Base-by-base conservation (phyloP, 2,113 vertebrate genomes). In the Trichechus manatus region DNA sequence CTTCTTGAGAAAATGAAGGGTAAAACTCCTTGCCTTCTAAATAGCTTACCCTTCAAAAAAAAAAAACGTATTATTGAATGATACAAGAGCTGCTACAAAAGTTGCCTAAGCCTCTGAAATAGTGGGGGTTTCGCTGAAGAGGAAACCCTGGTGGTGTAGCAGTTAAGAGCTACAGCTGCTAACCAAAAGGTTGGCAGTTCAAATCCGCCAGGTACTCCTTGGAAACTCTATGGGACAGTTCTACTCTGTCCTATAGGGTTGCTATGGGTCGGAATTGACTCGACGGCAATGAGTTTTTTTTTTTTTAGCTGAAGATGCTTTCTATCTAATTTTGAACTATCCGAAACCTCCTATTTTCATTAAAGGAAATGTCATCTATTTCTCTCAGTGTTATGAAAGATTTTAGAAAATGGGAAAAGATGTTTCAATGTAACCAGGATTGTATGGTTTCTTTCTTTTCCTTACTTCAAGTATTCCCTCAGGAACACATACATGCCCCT, bases 321-420 rank as follows among this genome's bases (percentile, higher is more conserved):
- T 74, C 14, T 59, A 44, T 72, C 91, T 83, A 82, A 82, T 85
- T 93, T 85, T 75, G 75, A 92, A 56, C 44, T n/a, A 8, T 84
- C 47, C 15, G 27, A 53, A 87, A 23, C 3, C 36, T 89, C 22
- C 33, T 15, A 0, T 92, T 94, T 87, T 68, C n/a, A n/a, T 42
- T 33, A 61, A 77, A 68, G 78, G 87, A 74, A 95, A 85, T 82
- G 31, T 33, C 78, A 53, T 44, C 31, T 15, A 5, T 66, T 92
- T 94, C 84, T 91, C 64, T 91, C 44, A 22, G 56, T 31, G 33
- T 47, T 81, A 79, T 53, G 68, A 81, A 85, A 31, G 63, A 74
- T n/a, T 91, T 93, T 56, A 70, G 88, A 92, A 95, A 42, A 88
- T 22, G 29, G 36, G 27, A 27, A n/a, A 74, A 78, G 53, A 33